Evolutionary conservation across 2,797 vertebrate genomes (phyloP).

Genomic region (Smutsia temminckii): DNA sequence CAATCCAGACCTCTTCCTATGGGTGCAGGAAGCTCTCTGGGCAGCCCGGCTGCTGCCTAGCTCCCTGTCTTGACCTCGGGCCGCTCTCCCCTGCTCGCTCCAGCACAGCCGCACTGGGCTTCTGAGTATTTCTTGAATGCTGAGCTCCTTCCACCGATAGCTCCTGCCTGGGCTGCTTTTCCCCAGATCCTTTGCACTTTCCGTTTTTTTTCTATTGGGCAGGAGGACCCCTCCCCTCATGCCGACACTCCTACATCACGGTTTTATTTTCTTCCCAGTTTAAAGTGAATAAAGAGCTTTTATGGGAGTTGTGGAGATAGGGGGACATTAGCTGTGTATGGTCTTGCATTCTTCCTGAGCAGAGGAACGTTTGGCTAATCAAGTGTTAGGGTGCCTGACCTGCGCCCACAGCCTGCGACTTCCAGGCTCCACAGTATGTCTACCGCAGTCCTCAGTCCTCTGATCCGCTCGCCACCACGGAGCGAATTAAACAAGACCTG

Average conservation of each 20-base stretch:
- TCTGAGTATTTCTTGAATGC: neutral
- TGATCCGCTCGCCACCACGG: neutral
- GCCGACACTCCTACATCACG: neutral
- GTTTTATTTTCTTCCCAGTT: neutral
- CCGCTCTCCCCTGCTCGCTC: rapidly evolving
- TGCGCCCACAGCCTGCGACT: neutral
- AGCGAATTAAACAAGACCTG: neutral
- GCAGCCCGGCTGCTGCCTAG: neutral
- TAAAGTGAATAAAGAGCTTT: neutral
- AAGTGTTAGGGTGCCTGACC: neutral
- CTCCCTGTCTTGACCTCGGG: rapidly evolving
- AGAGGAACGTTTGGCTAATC: neutral
- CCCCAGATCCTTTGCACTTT: neutral
- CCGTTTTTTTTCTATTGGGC: neutral
- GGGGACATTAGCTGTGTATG: neutral
- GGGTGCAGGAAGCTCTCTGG: rapidly evolving
- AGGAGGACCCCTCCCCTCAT: neutral
- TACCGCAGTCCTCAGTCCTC: neutral
- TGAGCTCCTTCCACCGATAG: neutral
- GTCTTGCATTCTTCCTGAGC: neutral
- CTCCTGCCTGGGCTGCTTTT: neutral
- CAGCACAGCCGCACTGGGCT: neutral
- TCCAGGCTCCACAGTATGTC: neutral
- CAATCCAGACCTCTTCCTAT: neutral
- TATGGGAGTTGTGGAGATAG: too few relatives aligned